These are phyloP conservation scores for Ictalurus furcatus DNA, from an alignment of 2,113 vertebrate genomes.

Conservation along the genomic window DNA sequence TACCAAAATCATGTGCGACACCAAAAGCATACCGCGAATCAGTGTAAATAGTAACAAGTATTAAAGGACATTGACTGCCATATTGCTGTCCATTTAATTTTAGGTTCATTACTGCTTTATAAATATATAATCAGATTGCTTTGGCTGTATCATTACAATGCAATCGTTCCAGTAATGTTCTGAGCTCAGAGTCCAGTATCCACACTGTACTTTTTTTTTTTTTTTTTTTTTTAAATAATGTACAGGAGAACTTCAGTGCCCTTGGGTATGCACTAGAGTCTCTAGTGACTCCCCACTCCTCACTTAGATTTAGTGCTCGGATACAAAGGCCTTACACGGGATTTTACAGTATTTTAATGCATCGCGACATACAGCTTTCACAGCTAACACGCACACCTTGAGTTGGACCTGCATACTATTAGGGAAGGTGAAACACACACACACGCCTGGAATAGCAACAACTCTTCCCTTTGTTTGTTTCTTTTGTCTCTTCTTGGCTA, in stretches of 20 bases:
- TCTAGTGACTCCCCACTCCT: conserved; percentile 7
- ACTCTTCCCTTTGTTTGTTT: conserved; percentile 23
- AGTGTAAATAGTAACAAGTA: too few species aligned
- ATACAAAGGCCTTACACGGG: conserved; percentile 6
- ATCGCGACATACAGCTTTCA: conserved; percentile 9
- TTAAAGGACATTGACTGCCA: not conserved
- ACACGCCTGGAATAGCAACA: conserved; percentile 36
- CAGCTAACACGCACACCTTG: not conserved
- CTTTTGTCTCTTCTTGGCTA: conserved; percentile 13
- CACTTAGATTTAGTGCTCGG: conserved; percentile 1
- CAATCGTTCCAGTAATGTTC: not conserved
- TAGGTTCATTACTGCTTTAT: not conserved
- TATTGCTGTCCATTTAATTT: not conserved
- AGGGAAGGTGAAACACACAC: not conserved
- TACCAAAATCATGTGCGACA: too few species aligned
- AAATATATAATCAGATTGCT: not conserved
- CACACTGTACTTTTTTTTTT: not conserved
- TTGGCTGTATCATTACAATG: not conserved
- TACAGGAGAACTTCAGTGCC: not conserved
- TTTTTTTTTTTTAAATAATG: not conserved
- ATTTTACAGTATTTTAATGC: conserved; percentile 14
- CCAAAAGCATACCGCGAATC: too few species aligned
- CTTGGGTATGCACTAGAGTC: conserved; percentile 27
- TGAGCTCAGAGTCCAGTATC: not conserved
- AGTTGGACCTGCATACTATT: not conserved